Evolutionary conservation across 1,140 invertebrate species (phyloP).

Genomic region (Cecropterus lyciades): DNA sequence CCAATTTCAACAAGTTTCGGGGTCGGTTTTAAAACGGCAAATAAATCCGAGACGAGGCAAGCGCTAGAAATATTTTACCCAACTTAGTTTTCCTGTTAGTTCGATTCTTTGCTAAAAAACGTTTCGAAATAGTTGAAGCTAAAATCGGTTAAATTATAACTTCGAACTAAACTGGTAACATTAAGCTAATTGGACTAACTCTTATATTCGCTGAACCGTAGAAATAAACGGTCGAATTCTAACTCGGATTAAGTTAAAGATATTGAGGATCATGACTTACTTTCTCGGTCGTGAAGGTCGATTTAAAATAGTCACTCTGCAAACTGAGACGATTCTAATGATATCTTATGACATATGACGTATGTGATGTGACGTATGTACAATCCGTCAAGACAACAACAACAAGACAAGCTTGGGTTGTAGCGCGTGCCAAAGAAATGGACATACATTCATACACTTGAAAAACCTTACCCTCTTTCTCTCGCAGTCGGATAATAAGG

Average conservation of each 20-base stretch:
- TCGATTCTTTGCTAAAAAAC: conserved; percentile 7
- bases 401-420: too few species aligned
- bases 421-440: too few species aligned
- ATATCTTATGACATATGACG: too few species aligned
- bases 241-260: conserved; percentile 5
- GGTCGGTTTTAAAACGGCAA: background rate
- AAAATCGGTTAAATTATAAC: conserved; percentile 25
- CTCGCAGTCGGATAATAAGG: too few species aligned
- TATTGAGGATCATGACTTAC: conserved; percentile 7
- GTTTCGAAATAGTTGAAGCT: conserved; percentile 10
- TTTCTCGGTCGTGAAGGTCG: conserved; percentile 20
- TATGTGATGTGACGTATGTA: too few species aligned
- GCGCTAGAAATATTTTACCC: conserved; percentile 3
- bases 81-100: conserved; percentile 14
- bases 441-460: too few species aligned
- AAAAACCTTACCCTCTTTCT: too few species aligned
- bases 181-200: conserved; percentile 25
- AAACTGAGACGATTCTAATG: too few species aligned
- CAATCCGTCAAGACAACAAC: too few species aligned
- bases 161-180: conserved; percentile 9
- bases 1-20: background rate
- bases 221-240: conserved; percentile 13
- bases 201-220: conserved; percentile 1
- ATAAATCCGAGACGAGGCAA: conserved; percentile 6
- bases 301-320: too few species aligned